phyloP scores from a whole-genome alignment of 2,113 vertebrate species.

The Centropristis striata region DNA sequence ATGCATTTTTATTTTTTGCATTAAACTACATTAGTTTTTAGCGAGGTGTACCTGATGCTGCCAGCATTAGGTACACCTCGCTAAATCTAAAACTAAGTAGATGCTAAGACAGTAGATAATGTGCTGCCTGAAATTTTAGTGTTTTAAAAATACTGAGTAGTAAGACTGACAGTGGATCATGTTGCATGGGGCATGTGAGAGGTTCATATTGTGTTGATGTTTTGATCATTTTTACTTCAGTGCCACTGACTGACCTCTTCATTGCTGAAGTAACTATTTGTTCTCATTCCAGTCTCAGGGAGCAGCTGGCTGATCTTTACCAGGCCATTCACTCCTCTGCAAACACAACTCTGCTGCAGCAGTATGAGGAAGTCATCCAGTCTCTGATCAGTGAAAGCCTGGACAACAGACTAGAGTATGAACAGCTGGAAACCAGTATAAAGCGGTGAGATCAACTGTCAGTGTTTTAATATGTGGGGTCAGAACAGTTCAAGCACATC shows the following conservation, averaged over 20 bases:
- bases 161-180: background rate
- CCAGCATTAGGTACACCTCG: too few species aligned
- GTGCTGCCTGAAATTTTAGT: background rate
- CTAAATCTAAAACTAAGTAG: too few species aligned
- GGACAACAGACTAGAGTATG: constrained; percentile 77
- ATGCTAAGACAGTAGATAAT: too few species aligned
- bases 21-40: too few species aligned
- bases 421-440: constrained; percentile 82
- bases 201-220: background rate
- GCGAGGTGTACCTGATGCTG: too few species aligned
- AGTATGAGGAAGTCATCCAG: constrained; percentile 82
- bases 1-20: too few species aligned
- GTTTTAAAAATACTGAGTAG: background rate
- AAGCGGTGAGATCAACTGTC: constrained; percentile 73
- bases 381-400: constrained; percentile 74
- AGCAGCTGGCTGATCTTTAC: constrained; percentile 81
- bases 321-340: constrained; percentile 75
- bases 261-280: constrained; percentile 5
- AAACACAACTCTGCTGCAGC: constrained; percentile 75
- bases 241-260: background rate
- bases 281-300: constrained; percentile 69
- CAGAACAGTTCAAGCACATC: background rate
- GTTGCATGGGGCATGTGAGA: background rate
- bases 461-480: background rate
- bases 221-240: background rate